Percentiles rank a stretch among this genome's conserved stretches.
These are phyloP conservation scores for Cheilosia soror DNA, from an alignment of 2,888 invertebrate species.

Conservation along the genomic window DNA sequence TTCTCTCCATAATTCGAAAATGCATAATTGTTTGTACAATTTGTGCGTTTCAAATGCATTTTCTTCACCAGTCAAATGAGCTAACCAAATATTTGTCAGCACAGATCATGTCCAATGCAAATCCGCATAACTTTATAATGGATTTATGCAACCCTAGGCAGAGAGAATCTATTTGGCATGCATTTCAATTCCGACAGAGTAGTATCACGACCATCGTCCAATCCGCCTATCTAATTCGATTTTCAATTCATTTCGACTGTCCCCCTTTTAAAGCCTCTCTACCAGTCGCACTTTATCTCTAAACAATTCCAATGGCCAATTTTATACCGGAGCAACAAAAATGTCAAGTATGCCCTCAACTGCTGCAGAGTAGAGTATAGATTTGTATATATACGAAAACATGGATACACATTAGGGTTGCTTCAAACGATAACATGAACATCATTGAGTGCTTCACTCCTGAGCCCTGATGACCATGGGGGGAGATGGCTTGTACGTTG, in stretches of 20 bases:
- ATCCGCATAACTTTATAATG: slow-evolving; percentile 1
- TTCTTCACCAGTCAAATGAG: neutral
- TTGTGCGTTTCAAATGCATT: no score
- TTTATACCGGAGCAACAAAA: slow-evolving; percentile 35
- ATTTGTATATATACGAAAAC: slow-evolving; percentile 5
- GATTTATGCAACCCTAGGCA: slow-evolving; percentile 2
- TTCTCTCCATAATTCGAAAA: no score
- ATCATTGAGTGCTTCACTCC: slow-evolving; percentile 12
- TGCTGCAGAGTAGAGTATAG: neutral
- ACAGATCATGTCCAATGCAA: neutral
- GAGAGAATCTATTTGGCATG: neutral
- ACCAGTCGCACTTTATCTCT: slow-evolving; percentile 12
- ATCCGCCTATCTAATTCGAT: slow-evolving; percentile 10
- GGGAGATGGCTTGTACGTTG: neutral
- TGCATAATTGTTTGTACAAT: no score
- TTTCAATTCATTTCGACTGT: slow-evolving; percentile 20
- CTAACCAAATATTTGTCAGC: neutral
- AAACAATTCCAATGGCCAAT: slow-evolving; percentile 38
- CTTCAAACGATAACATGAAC: slow-evolving; percentile 35
- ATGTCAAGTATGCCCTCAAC: neutral
- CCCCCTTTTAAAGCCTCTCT: neutral
- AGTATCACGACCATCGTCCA: neutral
- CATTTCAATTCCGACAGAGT: slow-evolving; percentile 6
- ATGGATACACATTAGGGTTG: slow-evolving; percentile 41
- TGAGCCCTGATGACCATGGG: neutral